Evolutionary conservation across 37 sponge, comb jelly and placozoan genomes (phyloP), one percentile per base, ranked within the genome.

Genomic region (Eunapius fragilis): DNA sequence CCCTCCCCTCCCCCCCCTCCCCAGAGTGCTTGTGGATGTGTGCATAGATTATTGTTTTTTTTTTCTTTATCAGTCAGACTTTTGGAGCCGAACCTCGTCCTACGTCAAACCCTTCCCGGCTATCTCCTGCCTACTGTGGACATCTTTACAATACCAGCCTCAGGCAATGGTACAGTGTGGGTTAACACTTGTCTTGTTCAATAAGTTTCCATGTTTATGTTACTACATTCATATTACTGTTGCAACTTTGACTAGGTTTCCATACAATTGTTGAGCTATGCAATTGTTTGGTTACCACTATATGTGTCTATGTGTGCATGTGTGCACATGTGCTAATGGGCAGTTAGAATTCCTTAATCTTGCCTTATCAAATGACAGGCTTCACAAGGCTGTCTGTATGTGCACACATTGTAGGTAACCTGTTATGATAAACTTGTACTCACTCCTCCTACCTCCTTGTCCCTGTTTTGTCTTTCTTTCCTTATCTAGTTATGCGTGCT

Each of bases 71-170:
- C 41, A 45, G 76, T 85, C 23, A 25, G 33, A 19, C 31, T 37
- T 17, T 25, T 78, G 68, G 83, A 91, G 87, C 31, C 10, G 22
- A 91, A 91, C 71, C 5, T 25, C 25, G 32, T 35, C 4, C 67
- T 86, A 4, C 77, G 69, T 24, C 68, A 77, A 24, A 68, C 74
- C 0, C 49, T 86, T 12, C 14, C 78, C 3, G 34, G 68, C 31
- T 22, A 86, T 23, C 26, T 17, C 6, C 73, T 91, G 13, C 91
- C 91, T 0, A 82, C 78, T 30, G 79, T 78, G 25, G 30, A 82
- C 2, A 70, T 24, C 2, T 81, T 91, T 30, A 14, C 36, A 33
- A 77, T 91, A 14, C 91, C 91, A 31, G 24, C 58, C 14, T 58
- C 17, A 11, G 58, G 58, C 58, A 10, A 1, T 11, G 58, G 58